Base-by-base conservation (phyloP, 2,113 vertebrate species). In the Hoplias malabaricus region DNA sequence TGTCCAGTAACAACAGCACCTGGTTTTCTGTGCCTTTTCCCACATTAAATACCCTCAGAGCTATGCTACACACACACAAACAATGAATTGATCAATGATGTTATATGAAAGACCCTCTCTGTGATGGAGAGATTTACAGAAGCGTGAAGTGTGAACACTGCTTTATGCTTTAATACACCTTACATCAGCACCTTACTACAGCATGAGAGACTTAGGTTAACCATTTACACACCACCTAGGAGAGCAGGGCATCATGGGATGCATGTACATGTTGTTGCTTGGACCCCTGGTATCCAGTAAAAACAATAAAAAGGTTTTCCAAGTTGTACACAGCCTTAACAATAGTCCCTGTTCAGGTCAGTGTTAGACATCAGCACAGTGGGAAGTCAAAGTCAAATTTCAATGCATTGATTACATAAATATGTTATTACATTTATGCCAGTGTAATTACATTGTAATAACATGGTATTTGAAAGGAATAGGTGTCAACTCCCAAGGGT, bases 71-170 rank as follows among this genome's bases (percentile, higher is more conserved):
- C 53, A 25, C 54, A 57, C 25, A 16, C 38, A 59, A 42, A 48
- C 53, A 62, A 21, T 78, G 76, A 84, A 73, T 87, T 87, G 84
- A 88, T 90, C 84, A 83, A 89, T 89, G 63, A 56, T 82, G 86
- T 79, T 83, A 75, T 56, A 57, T 73, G 75, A 43, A 19, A 59
- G 77, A 79, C 83, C 62, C 29, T 82, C 38, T 16, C 81, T 43
- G 69, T 7, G 14, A 75, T 82, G 81, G 63, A 68, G 61, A 12
- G 61, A 79, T 50, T 83, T 84, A 82, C 4, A 25, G 73, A 86
- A 29, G 84, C 84, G 74, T 83, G 54, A 88, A 74, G 80, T 85
- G 83, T 85, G 84, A 80, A 82, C 78, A 57, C 59, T 59, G 62
- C 46, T 67, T 72, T 25, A 63, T 69, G 34, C 62, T 48, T 38